These are phyloP conservation scores for Amphiprion percula DNA, from an alignment of 2,113 vertebrate genomes.

Conservation along the genomic window DNA sequence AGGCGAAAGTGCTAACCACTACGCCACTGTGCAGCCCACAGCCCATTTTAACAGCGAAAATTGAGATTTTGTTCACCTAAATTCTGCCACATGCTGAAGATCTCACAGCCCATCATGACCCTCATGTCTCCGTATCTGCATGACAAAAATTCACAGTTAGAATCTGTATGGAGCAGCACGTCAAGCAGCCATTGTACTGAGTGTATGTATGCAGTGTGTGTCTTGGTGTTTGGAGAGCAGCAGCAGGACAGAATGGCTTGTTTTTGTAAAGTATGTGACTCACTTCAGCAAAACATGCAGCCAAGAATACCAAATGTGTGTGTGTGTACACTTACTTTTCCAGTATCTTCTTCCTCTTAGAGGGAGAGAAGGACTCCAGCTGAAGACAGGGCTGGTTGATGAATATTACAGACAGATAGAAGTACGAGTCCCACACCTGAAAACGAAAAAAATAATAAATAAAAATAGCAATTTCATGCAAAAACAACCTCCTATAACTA, in stretches of 20 bases:
- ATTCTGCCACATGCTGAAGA: conserved; percentile 99
- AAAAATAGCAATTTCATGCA: not conserved
- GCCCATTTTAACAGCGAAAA: not conserved
- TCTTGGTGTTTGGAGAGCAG: conserved; percentile 2
- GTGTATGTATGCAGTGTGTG: not conserved
- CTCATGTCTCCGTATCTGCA: conserved; percentile 98
- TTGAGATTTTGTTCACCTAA: conserved; percentile 85
- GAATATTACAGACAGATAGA: conserved; percentile 98
- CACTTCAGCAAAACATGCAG: not conserved
- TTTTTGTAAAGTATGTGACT: not conserved
- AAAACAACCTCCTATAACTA: not conserved
- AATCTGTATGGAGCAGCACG: not conserved
- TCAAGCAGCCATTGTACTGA: conserved; percentile 7
- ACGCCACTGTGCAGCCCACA: too few species aligned
- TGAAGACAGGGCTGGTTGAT: conserved; percentile 99
- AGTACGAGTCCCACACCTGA: conserved; percentile 99
- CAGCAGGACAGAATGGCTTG: not conserved
- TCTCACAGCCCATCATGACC: conserved; percentile 99
- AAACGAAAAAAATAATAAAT: conserved; percentile 12
- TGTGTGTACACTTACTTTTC: conserved; percentile 90
- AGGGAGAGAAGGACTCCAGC: conserved; percentile 96
- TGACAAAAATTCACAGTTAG: not conserved
- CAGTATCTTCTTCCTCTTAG: conserved; percentile 97
- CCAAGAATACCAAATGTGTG: too few species aligned
- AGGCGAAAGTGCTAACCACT: too few species aligned